Evolutionary conservation across 2,113 vertebrate genomes (phyloP), one percentile per base, ranked within the genome.

Genomic region (Pelvicachromis taeniatus): DNA sequence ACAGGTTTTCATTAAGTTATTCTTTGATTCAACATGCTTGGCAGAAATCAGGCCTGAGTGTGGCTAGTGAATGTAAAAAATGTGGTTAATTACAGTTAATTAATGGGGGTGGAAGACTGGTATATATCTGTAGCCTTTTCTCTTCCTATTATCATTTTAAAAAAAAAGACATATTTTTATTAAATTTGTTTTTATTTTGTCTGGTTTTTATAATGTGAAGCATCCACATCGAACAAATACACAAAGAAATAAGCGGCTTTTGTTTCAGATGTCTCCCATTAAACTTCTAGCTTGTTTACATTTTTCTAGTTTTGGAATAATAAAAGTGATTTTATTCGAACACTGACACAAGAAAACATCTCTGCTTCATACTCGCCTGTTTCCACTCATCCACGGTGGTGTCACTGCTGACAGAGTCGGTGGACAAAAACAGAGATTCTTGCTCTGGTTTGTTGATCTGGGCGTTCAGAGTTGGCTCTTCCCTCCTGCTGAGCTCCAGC

Each of bases 351-450:
- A 79, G 4, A 58, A 79, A n/a, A 17, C 75, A 78, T 29, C 35
- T 42, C 77, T 58, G 16, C 45, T 73, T 26, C 53, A 26, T 26
- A 17, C 81, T 75, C 59, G 97, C 98, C 96, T 98, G 97, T 87
- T 95, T 97, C 96, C 97, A 97, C 84, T 98, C 97, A 0, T 97
- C 95, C 1, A 81, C 87, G 81, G 2, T 3, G 5, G 19, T 87
- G 12, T 96, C 94, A 3, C 59, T 85, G 88, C 13, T 82, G 14
- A 85, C 1, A 3, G 94, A 92, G 4, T 96, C 79, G 1, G 93
- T 87, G 21, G 92, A 16, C 2, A 45, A 70, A 40, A 91, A 65
- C 2, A 26, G 40, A 7, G 78, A 50, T 5, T 96, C 91, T 14
- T 89, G 88, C 0, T 91, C 85, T 7, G 75, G 40, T 7, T 40